Conservation (phyloP, 2,797 vertebrate species). For the Centroberyx gerrardi region DNA sequence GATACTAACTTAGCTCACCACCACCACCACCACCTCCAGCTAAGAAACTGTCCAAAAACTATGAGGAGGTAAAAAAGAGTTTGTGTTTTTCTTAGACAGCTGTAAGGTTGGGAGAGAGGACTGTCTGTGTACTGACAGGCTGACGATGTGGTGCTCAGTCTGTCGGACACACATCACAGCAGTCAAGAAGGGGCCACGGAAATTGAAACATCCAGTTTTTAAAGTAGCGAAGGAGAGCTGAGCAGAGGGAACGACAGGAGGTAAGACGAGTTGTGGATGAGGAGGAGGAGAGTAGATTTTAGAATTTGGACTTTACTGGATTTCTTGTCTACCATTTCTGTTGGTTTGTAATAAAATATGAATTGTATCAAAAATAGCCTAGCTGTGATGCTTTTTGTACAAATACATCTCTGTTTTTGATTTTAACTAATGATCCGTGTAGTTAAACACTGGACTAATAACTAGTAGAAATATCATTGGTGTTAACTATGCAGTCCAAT, state of each 20-base stretch:
- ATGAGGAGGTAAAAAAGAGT: not conserved
- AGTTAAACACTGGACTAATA: too few species aligned
- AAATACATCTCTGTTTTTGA: too few species aligned
- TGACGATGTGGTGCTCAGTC: conserved; percentile 3
- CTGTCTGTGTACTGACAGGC: conserved; percentile 33
- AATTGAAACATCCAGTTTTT: conserved; percentile 38
- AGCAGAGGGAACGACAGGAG: conserved; percentile 1
- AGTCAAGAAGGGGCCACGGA: conserved; percentile 11
- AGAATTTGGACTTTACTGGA: not conserved
- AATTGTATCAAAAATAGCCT: not conserved
- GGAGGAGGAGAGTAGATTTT: conserved; percentile 10
- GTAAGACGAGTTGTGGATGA: not conserved
- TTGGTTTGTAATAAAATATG: conserved; percentile 12
- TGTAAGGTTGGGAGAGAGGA: conserved; percentile 17
- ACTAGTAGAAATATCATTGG: too few species aligned
- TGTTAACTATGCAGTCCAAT: too few species aligned
- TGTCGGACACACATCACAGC: conserved; percentile 38
- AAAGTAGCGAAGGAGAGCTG: conserved; percentile 7
- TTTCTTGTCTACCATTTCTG: not conserved
- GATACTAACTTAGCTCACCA: conserved; percentile 3
- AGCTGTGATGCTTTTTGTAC: too few species aligned
- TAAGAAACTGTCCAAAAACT: conserved; percentile 25
- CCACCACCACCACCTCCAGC: conserved; percentile 18
- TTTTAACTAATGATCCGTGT: too few species aligned
- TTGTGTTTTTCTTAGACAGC: conserved; percentile 25